These are phyloP conservation scores for Drosophila santomea DNA, from an alignment of 1,140 invertebrate genomes.

Conservation along the genomic window DNA sequence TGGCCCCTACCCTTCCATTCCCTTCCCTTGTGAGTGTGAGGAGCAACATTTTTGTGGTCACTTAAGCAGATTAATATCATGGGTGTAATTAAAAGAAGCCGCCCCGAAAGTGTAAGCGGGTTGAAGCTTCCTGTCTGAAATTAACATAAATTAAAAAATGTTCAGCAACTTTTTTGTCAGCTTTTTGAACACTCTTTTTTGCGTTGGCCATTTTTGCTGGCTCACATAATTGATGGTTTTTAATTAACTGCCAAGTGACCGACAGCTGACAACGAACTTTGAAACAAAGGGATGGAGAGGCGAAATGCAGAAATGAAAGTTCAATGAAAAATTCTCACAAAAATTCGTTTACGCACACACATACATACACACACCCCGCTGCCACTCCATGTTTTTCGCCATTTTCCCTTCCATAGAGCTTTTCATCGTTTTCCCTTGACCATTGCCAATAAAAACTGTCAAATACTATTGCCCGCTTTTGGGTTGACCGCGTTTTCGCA, in stretches of 20 bases:
- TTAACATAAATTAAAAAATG: conserved; percentile 81
- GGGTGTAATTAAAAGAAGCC: conserved; percentile 81
- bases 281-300: conserved; percentile 15
- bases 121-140: conserved; percentile 51
- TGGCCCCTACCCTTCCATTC: not conserved
- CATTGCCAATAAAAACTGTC: conserved; percentile 67
- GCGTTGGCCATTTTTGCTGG: conserved; percentile 26
- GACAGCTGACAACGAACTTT: conserved; percentile 64
- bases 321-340: conserved; percentile 33
- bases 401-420: conserved; percentile 28
- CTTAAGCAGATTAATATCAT: conserved; percentile 83
- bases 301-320: conserved; percentile 14
- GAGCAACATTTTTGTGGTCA: conserved; percentile 83
- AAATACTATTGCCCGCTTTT: conserved; percentile 59
- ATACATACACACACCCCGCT: not conserved
- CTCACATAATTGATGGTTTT: conserved; percentile 81
- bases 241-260: conserved; percentile 82
- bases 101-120: conserved; percentile 33
- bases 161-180: conserved; percentile 62
- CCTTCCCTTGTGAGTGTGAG: conserved; percentile 1
- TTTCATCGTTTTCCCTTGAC: conserved; percentile 15
- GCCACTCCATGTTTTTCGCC: conserved; percentile 11
- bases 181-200: conserved; percentile 27
- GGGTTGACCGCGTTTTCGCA: conserved; percentile 42
- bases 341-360: conserved; percentile 18